A percentile compares a stretch with the other conserved stretches of the same genome.
Conservation (phyloP, 2,797 vertebrate genomes). For the Danio albolineatus region DNA sequence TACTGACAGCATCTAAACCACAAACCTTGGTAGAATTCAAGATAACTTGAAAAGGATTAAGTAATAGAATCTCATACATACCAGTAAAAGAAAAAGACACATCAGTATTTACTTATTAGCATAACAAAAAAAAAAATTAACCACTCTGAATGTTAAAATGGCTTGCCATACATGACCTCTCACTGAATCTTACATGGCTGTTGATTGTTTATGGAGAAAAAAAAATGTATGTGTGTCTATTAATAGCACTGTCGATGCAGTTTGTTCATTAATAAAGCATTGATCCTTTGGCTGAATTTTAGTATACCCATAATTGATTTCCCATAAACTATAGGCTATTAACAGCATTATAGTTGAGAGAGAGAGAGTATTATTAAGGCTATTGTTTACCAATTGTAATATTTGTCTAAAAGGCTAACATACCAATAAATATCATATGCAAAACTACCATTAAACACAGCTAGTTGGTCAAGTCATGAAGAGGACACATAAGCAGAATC, state of each 20-base stretch:
- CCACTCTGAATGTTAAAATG: neutral
- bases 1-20: neutral
- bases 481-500: neutral
- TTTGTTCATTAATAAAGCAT: neutral
- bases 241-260: neutral
- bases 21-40: neutral
- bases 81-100: neutral
- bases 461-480: neutral
- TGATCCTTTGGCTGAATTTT: neutral
- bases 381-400: neutral
- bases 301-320: neutral
- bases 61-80: neutral
- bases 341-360: too few species aligned
- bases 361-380: neutral
- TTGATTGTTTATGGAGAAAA: conserved; percentile 11
- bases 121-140: neutral
- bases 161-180: conserved; percentile 36
- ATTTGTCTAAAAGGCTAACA: neutral
- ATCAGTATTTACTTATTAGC: neutral
- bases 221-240: neutral
- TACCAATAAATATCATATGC: neutral
- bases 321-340: neutral
- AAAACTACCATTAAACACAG: neutral
- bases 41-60: neutral
- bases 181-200: neutral